Conservation (phyloP, 2,888 invertebrate species). For the Cancer borealis region DNA sequence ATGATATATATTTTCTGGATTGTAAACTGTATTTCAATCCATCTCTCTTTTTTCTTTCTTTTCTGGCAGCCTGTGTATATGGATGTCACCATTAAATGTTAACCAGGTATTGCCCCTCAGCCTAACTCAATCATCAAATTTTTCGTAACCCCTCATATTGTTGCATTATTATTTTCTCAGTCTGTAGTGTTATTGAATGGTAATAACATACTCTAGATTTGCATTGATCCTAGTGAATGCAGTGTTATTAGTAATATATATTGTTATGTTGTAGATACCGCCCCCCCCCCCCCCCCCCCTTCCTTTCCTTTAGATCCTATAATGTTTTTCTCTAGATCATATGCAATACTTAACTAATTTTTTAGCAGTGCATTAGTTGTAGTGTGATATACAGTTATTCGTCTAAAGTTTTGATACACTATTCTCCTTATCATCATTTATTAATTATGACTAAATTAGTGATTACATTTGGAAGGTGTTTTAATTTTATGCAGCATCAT, state of each 20-base stretch:
- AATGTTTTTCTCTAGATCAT: background rate
- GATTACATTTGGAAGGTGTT: background rate
- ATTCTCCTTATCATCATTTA: background rate
- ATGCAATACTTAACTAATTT: background rate
- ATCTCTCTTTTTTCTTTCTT: conserved; percentile 62
- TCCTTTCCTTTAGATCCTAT: background rate
- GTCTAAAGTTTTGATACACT: background rate
- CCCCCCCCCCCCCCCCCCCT: too few relatives aligned
- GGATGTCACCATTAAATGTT: conserved; percentile 72
- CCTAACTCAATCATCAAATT: background rate
- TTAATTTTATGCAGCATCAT: background rate
- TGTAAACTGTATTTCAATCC: conserved; percentile 61
- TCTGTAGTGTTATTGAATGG: background rate
- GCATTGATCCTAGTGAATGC: conserved; percentile 33
- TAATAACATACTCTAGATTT: background rate
- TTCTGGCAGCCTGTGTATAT: conserved; percentile 74
- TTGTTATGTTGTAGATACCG: background rate
- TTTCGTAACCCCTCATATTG: background rate
- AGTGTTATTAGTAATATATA: background rate
- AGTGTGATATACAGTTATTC: background rate
- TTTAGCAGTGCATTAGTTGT: background rate
- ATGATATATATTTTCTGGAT: conserved; percentile 58
- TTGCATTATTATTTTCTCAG: background rate
- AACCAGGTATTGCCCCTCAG: conserved; percentile 53
- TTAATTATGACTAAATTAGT: background rate